Conservation (phyloP, 2,888 invertebrate genomes). For the Zaprionus bogoriensis region DNA sequence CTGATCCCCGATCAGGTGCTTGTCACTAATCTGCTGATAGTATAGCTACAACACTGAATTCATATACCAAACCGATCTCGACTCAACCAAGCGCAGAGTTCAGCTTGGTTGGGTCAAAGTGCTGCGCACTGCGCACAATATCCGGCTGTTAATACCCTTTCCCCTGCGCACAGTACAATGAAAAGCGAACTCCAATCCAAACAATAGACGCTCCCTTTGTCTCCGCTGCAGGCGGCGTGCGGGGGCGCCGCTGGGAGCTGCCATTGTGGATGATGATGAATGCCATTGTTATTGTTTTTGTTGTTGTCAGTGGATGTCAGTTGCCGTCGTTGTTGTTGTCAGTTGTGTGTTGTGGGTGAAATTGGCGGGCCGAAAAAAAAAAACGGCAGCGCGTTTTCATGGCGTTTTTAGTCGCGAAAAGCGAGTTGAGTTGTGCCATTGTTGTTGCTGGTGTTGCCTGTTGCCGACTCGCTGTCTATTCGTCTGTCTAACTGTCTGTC, state of each 20-base stretch:
- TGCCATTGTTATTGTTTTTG: constrained; percentile 42
- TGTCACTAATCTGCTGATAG: too few relatives aligned
- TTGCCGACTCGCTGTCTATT: not conserved
- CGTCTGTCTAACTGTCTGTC: not conserved
- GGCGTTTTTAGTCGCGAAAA: constrained; percentile 33
- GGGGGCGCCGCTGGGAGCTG: constrained; percentile 7
- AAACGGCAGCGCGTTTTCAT: constrained; percentile 35
- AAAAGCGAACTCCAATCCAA: constrained; percentile 36
- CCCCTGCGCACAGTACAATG: constrained; percentile 12
- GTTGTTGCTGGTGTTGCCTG: constrained; percentile 1
- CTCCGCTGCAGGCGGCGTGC: not conserved
- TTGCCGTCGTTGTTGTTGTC: constrained; percentile 14
- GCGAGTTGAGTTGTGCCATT: constrained; percentile 17
- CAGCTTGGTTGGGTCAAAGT: too few relatives aligned
- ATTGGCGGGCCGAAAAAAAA: constrained; percentile 45
- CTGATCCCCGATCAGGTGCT: too few relatives aligned
- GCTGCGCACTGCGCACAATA: not conserved
- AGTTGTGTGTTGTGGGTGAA: constrained; percentile 70
- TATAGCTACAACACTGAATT: too few relatives aligned
- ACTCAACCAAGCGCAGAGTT: too few relatives aligned
- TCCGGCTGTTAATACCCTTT: not conserved
- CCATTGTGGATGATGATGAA: constrained; percentile 54
- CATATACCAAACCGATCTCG: too few relatives aligned
- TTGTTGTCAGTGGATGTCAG: too few relatives aligned
- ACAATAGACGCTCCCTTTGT: constrained; percentile 47